Evolutionary conservation across 1,140 invertebrate species (phyloP).

Genomic region (Leptinotarsa undecemlineata): DNA sequence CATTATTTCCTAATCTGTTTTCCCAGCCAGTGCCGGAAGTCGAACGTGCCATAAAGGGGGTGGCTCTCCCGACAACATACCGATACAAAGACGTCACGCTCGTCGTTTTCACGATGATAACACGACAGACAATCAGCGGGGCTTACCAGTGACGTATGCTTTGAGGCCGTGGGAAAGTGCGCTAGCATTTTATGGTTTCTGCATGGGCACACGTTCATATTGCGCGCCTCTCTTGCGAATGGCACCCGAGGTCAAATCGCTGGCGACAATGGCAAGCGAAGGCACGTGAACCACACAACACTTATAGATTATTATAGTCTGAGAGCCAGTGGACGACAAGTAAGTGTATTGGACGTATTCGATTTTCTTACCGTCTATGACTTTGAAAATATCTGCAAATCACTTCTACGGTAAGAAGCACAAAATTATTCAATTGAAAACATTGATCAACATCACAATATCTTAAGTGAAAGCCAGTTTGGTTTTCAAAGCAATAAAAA

Average conservation of each 20-base stretch:
- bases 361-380: no score
- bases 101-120: background rate
- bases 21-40: background rate
- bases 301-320: background rate
- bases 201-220: background rate
- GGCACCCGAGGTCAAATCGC: background rate
- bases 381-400: no score
- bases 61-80: background rate
- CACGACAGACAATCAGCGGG: background rate
- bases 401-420: no score
- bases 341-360: no score
- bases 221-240: constrained; percentile 4
- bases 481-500: no score
- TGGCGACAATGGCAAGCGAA: background rate
- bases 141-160: constrained; percentile 2
- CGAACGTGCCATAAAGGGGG: background rate
- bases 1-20: background rate
- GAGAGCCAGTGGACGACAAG: no score
- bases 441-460: no score
- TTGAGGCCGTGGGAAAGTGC: constrained; percentile 6
- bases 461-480: no score
- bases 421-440: no score
- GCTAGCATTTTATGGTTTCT: background rate
- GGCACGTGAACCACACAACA: background rate
- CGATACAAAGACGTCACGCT: background rate